phyloP scores from a whole-genome alignment of 2,113 vertebrate genomes.

The Xiphophorus hellerii region DNA sequence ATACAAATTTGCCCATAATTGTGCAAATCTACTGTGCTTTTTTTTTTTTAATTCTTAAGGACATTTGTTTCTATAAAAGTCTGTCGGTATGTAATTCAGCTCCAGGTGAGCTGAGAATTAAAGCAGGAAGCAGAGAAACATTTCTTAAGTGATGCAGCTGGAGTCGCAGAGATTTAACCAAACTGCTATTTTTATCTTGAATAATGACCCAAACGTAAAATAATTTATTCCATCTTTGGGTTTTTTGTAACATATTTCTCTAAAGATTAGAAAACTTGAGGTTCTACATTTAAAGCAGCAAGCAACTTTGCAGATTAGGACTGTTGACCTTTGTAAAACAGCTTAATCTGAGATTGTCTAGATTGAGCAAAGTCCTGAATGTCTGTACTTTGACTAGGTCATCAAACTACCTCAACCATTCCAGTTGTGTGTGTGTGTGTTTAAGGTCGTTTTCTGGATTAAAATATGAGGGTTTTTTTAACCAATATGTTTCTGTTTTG shows the following conservation, averaged over 20 bases:
- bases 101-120: slow-evolving; percentile 9
- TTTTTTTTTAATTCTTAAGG: too few relatives aligned
- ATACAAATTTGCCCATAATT: not conserved
- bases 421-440: not conserved
- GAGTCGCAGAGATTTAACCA: not conserved
- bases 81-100: not conserved
- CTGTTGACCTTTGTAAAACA: not conserved
- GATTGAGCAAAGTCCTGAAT: too few relatives aligned
- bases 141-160: slow-evolving; percentile 22
- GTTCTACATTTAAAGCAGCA: not conserved
- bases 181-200: not conserved
- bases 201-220: not conserved
- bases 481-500: too few relatives aligned
- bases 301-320: not conserved
- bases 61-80: not conserved
- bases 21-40: not conserved
- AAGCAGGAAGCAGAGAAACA: slow-evolving; percentile 10
- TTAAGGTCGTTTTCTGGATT: too few relatives aligned
- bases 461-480: too few relatives aligned
- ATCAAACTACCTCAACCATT: not conserved
- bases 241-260: not conserved
- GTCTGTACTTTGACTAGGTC: not conserved
- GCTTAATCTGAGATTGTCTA: too few relatives aligned
- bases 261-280: not conserved
- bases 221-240: too few relatives aligned